Evolutionary conservation across 2,113 vertebrate genomes (phyloP).

Genomic region (Hoplias malabaricus): DNA sequence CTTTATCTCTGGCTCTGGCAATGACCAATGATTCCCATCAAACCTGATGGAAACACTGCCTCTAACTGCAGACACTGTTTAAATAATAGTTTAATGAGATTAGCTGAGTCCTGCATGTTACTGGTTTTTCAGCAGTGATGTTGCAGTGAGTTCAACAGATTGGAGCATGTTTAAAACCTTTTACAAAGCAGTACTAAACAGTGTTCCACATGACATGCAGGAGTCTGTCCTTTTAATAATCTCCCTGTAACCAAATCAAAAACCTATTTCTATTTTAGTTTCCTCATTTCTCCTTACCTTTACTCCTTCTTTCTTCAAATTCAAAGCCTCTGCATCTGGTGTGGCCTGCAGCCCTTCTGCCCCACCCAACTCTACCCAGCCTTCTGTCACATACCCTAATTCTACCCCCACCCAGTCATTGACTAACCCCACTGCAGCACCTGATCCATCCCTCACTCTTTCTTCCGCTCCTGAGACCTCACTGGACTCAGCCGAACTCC

Average conservation of each 20-base stretch:
- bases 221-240: neutral
- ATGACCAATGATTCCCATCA: no score
- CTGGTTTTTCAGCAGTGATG: neutral
- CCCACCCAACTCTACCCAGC: constrained; percentile 68
- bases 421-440: constrained; percentile 47
- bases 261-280: neutral
- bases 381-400: constrained; percentile 49
- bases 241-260: neutral
- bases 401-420: constrained; percentile 60
- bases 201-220: neutral
- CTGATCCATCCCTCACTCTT: constrained; percentile 44
- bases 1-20: no score
- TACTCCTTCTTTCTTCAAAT: constrained; percentile 48
- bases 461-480: constrained; percentile 71
- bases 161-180: neutral
- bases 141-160: neutral
- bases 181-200: neutral
- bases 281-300: constrained; percentile 11
- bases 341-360: constrained; percentile 60
- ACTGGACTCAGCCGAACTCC: constrained; percentile 75
- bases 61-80: neutral
- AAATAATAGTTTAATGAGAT: neutral
- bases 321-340: constrained; percentile 85
- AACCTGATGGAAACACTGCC: no score
- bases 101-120: neutral